These are phyloP conservation scores for Dioctria linearis DNA, from an alignment of 2,888 invertebrate genomes.

Conservation along the genomic window DNA sequence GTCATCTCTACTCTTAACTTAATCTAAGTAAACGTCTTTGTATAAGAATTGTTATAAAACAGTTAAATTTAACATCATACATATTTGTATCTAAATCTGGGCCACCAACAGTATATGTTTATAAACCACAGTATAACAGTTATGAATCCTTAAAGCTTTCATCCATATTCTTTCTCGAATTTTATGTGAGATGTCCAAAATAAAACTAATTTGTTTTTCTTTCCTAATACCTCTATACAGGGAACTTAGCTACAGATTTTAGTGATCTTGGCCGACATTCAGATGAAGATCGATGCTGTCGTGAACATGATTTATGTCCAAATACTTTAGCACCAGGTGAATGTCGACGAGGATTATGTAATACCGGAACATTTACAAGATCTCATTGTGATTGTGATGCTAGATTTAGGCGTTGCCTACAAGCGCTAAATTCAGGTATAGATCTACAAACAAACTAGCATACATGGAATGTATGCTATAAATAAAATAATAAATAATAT, in stretches of 20 bases:
- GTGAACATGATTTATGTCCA: conserved; percentile 82
- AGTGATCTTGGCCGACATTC: conserved; percentile 58
- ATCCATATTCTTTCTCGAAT: too few species aligned
- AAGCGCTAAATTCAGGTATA: conserved; percentile 74
- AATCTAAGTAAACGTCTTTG: too few species aligned
- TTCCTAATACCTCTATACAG: conserved; percentile 61
- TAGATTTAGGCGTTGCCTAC: conserved; percentile 79
- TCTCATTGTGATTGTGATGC: conserved; percentile 85
- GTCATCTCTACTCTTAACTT: too few species aligned
- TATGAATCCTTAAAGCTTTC: too few species aligned
- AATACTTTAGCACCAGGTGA: conserved; percentile 75
- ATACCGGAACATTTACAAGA: conserved; percentile 78
- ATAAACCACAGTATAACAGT: too few species aligned
- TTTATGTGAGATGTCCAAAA: too few species aligned
- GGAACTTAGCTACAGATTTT: conserved; percentile 76
- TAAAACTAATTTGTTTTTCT: too few species aligned
- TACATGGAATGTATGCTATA: not conserved
- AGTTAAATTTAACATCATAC: too few species aligned
- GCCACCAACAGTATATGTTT: too few species aligned
- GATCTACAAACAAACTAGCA: not conserved
- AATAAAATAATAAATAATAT: not conserved
- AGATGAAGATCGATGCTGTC: conserved; percentile 69
- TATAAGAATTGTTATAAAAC: too few species aligned
- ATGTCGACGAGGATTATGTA: conserved; percentile 78
- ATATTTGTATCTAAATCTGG: too few species aligned